These are phyloP conservation scores for Premnoplex brunnescens DNA, from an alignment of 2,797 vertebrate species.

Conservation along the genomic window DNA sequence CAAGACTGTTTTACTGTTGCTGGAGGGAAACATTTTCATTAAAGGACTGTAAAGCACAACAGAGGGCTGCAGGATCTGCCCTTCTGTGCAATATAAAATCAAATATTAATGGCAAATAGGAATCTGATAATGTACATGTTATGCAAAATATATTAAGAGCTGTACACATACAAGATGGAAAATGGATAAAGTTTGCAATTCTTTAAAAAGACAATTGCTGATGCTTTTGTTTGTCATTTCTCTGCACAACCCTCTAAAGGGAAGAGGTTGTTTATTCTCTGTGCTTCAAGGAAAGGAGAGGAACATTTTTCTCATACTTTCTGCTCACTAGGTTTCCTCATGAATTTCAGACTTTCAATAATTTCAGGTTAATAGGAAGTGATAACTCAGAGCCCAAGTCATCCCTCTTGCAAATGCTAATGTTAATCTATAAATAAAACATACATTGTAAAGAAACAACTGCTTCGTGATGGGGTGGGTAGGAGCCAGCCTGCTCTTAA, in stretches of 20 bases:
- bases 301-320: constrained; percentile 38
- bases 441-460: constrained; percentile 28
- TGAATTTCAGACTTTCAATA: constrained; percentile 18
- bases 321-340: constrained; percentile 35
- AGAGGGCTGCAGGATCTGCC: not conserved
- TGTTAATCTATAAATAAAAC: constrained; percentile 56
- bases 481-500: constrained; percentile 13
- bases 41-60: not conserved
- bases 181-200: not conserved
- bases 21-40: not conserved
- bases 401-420: constrained; percentile 61
- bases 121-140: not conserved
- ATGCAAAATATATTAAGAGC: not conserved
- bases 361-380: constrained; percentile 65
- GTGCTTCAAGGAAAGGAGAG: not conserved
- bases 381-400: constrained; percentile 47
- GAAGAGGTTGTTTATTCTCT: constrained; percentile 21
- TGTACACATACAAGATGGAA: not conserved
- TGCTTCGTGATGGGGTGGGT: accelerated
- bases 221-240: not conserved
- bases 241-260: not conserved
- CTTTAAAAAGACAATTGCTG: not conserved
- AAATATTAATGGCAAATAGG: not conserved
- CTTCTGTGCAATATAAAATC: not conserved
- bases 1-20: not conserved